Percentiles rank a stretch among this genome's conserved stretches.
phyloP scores from a whole-genome alignment of 2,888 invertebrate species.

The Brachyptera risi region DNA sequence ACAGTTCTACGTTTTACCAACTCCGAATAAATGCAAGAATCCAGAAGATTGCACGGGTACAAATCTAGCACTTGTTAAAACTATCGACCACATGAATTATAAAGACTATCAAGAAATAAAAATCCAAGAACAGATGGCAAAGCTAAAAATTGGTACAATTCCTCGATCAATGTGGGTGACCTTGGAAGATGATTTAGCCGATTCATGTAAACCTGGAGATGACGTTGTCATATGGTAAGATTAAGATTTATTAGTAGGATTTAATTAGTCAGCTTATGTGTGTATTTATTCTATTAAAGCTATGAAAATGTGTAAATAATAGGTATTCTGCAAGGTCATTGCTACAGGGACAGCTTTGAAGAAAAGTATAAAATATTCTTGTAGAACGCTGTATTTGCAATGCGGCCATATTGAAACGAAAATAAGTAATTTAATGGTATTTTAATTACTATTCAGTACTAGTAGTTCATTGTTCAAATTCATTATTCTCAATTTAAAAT shows the following conservation, averaged over 20 bases:
- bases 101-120: slow-evolving; percentile 84
- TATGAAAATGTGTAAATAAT: too few species aligned
- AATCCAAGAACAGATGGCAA: slow-evolving; percentile 75
- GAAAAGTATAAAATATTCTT: too few species aligned
- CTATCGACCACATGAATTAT: slow-evolving; percentile 59
- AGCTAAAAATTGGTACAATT: slow-evolving; percentile 64
- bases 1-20: slow-evolving; percentile 54
- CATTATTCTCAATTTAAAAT: slow-evolving; percentile 27
- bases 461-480: too few species aligned
- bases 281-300: too few species aligned
- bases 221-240: slow-evolving; percentile 75
- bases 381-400: too few species aligned
- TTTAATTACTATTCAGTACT: too few species aligned
- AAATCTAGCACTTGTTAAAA: slow-evolving; percentile 51
- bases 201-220: slow-evolving; percentile 84
- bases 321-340: too few species aligned
- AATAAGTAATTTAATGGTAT: too few species aligned
- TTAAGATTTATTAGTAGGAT: too few species aligned
- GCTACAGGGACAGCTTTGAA: too few species aligned
- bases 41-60: slow-evolving; percentile 54
- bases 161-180: slow-evolving; percentile 74
- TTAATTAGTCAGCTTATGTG: too few species aligned
- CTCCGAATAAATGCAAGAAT: slow-evolving; percentile 54
- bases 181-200: slow-evolving; percentile 81
- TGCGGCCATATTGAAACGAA: too few species aligned